Conservation (phyloP, 2,113 vertebrate species). For the Chionomys nivalis region DNA sequence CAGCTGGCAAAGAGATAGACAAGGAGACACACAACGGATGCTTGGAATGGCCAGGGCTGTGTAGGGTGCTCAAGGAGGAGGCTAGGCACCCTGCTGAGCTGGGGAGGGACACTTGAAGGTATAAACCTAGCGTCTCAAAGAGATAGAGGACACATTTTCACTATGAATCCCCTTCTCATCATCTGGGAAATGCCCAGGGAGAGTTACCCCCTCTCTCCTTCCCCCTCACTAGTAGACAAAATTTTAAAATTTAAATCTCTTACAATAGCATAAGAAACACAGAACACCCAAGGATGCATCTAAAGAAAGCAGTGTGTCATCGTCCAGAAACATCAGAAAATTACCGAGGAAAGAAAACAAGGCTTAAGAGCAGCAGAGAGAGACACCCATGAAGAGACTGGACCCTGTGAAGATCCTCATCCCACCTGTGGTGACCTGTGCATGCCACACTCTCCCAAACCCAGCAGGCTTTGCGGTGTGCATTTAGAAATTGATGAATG, state of each 20-base stretch:
- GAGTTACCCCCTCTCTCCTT: not conserved
- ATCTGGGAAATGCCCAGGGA: fast-evolving
- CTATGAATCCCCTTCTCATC: fast-evolving
- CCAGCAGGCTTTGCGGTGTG: not conserved
- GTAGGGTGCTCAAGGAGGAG: fast-evolving
- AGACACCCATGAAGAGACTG: not conserved
- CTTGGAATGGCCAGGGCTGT: not conserved
- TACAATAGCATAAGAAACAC: not conserved
- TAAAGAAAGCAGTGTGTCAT: not conserved
- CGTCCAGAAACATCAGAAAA: not conserved
- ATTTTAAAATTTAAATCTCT: not conserved
- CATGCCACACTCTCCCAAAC: not conserved
- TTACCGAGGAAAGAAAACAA: not conserved
- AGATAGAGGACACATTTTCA: fast-evolving
- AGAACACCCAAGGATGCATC: not conserved
- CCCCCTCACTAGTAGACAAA: not conserved
- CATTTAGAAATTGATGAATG: not conserved
- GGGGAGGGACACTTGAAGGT: not conserved
- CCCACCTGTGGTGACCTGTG: not conserved
- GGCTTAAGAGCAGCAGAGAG: not conserved
- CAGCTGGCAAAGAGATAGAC: not conserved
- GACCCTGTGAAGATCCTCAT: not conserved
- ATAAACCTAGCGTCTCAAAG: not conserved
- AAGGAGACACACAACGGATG: not conserved
- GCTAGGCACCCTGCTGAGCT: not conserved